Percentiles rank a stretch among this genome's conserved stretches.
Evolutionary conservation across 2,888 invertebrate genomes (phyloP).

Genomic region (Steinernema carpocapsae): DNA sequence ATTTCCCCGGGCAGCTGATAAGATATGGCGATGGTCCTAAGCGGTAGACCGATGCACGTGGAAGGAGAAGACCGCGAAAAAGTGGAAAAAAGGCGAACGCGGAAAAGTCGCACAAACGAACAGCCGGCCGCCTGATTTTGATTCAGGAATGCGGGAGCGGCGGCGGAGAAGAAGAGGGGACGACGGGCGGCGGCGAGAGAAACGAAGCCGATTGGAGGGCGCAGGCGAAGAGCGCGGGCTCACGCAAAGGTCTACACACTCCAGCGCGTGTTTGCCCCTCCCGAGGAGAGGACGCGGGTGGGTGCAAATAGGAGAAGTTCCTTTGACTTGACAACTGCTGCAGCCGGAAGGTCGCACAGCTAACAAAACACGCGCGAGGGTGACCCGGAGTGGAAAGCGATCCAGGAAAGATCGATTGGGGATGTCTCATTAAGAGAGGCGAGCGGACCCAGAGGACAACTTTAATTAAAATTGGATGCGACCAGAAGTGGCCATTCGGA

Average conservation of each 20-base stretch:
- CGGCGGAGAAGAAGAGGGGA: slow-evolving; percentile 80
- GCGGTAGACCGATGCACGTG: neutral
- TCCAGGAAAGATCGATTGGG: neutral
- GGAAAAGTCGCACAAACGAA: neutral
- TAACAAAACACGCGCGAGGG: slow-evolving; percentile 26
- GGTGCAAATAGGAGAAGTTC: neutral
- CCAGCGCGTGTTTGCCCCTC: slow-evolving; percentile 9
- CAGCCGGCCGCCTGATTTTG: slow-evolving; percentile 33
- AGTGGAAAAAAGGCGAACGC: slow-evolving; percentile 3
- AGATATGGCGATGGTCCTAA: neutral
- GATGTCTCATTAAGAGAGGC: neutral
- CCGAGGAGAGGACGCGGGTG: neutral
- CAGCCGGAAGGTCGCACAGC: slow-evolving; percentile 22
- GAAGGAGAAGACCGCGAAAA: neutral
- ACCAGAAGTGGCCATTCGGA: neutral
- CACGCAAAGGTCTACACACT: slow-evolving; percentile 5
- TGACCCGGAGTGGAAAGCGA: neutral
- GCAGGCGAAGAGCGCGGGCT: slow-evolving; percentile 29
- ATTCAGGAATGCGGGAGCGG: slow-evolving; percentile 28
- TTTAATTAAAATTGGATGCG: slow-evolving; percentile 26
- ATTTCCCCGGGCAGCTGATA: neutral
- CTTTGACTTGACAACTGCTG: slow-evolving; percentile 13
- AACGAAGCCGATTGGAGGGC: slow-evolving; percentile 50
- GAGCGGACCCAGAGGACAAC: neutral
- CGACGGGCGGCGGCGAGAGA: slow-evolving; percentile 86